Evolutionary conservation across 2,797 vertebrate species (phyloP), one percentile per base, ranked within the genome.

Genomic region (Kryptopterus vitreolus): DNA sequence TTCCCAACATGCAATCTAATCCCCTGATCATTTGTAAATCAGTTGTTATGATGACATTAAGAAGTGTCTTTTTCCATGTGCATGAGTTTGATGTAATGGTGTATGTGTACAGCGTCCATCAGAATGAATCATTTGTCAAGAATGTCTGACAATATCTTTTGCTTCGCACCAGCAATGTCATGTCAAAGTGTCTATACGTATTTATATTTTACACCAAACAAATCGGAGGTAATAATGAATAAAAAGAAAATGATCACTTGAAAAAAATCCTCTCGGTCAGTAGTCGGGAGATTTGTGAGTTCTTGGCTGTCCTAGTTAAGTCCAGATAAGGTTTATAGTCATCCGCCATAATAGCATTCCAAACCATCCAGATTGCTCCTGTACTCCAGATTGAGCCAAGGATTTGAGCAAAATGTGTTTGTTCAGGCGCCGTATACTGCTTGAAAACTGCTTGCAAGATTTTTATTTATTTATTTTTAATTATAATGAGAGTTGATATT

Each of bases 191-290:
- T 63, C 20, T 35, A 52, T 18, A 24, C 24, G 53, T 78, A 75
- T 63, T 80, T 71, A 61, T 70, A 70, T 75, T n/a, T 52, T 43
- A 35, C 63, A 58, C 33, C 38, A 78, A 52, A n/a, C 46, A 72
- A 79, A 8, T 72, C 24, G 71, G 33, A 62, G 43, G 43, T 52
- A 82, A 48, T 75, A 58, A n/a, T 55, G 20, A 79, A 83, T 83
- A 76, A 81, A 81, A 76, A 53, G 29, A 1, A 59, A 29, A 62
- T 3, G 26, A 79, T 26, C 12, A 80, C 3, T 29, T 66, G n/a
- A 62, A 48, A 24, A 62, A 48, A 24, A 58, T 74, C 52, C 18
- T 81, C 50, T 75, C 38, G 57, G 71, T 58, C 53, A 33, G 33
- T 69, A 59, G 65, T 20, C 18, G 38, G 20, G 13, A 22, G 31